phyloP scores from a whole-genome alignment of 2,113 vertebrate species.

The Chloebia gouldiae region DNA sequence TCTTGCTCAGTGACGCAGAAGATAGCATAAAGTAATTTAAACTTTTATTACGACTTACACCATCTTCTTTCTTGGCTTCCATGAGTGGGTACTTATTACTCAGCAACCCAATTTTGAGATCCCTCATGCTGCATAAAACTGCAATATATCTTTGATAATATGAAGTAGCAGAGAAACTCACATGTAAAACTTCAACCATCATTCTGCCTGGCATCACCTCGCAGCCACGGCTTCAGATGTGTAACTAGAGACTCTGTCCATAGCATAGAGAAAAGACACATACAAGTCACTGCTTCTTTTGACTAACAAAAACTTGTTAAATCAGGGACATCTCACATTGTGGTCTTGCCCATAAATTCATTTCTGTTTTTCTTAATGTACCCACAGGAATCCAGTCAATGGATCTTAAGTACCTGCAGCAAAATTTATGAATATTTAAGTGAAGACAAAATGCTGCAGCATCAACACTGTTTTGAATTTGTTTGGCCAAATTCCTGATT shows the following conservation, averaged over 20 bases:
- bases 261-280: neutral
- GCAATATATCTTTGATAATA: neutral
- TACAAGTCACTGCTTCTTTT: neutral
- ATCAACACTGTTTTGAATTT: neutral
- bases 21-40: neutral
- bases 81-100: neutral
- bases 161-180: neutral
- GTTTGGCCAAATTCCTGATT: neutral
- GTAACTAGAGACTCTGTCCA: neutral
- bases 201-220: neutral
- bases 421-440: neutral
- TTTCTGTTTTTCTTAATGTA: neutral
- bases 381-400: neutral
- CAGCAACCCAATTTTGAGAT: neutral
- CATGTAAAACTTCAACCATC: neutral
- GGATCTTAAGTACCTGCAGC: neutral
- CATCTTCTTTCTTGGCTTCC: neutral
- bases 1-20: neutral
- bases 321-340: neutral
- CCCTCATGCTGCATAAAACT: neutral
- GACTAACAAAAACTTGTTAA: neutral
- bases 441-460: neutral
- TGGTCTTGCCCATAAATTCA: neutral
- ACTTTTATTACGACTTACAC: neutral
- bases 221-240: neutral